Evolutionary conservation across 2,113 vertebrate species (phyloP).

Genomic region (Phodopus roborovskii): DNA sequence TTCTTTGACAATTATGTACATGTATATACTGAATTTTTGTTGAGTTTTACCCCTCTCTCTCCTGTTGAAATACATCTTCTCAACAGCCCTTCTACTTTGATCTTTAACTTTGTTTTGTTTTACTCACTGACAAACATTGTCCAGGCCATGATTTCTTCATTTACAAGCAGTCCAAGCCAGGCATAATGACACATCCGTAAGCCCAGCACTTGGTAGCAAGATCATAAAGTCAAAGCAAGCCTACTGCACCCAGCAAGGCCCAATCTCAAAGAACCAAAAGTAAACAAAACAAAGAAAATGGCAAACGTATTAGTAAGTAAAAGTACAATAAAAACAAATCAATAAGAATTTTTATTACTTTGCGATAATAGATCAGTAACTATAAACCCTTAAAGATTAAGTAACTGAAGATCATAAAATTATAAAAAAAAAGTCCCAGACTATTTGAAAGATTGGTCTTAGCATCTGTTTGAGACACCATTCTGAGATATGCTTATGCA

Average conservation of each 20-base stretch:
- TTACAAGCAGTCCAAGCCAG: neutral
- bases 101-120: neutral
- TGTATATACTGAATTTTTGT: neutral
- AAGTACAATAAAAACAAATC: constrained; percentile 8
- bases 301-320: constrained; percentile 36
- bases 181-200: neutral
- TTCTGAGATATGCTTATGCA: constrained; percentile 23
- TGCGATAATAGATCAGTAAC: neutral
- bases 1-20: neutral
- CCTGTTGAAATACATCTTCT: neutral
- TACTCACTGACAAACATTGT: neutral
- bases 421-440: neutral
- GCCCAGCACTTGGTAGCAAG: neutral
- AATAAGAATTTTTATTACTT: neutral
- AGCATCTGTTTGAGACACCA: neutral
- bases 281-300: neutral
- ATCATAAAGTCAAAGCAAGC: neutral
- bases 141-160: neutral
- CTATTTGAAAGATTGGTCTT: neutral
- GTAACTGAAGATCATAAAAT: constrained; percentile 20
- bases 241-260: neutral
- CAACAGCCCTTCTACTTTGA: neutral
- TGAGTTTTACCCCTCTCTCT: neutral
- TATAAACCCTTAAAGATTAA: constrained; percentile 39
- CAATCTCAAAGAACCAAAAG: neutral